phyloP scores from a whole-genome alignment of 1,140 invertebrate genomes.

The Drosophila busckii region DNA sequence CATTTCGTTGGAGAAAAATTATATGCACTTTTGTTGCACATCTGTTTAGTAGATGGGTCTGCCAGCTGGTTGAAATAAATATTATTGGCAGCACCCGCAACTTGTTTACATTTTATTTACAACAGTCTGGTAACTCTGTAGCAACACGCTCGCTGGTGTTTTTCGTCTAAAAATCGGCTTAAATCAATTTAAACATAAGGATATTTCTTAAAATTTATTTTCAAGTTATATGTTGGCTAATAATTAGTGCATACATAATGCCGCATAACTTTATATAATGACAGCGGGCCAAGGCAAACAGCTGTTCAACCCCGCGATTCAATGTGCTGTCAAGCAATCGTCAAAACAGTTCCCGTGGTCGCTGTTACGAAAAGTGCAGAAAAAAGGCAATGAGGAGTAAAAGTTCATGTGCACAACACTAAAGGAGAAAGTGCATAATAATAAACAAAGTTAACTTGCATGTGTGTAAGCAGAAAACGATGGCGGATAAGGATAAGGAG shows the following conservation, averaged over 20 bases:
- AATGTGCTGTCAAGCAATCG: constrained; percentile 51
- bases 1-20: constrained; percentile 24
- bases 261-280: too few species aligned
- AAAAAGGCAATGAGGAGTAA: constrained; percentile 39
- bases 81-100: not conserved
- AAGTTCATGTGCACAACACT: constrained; percentile 6
- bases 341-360: constrained; percentile 50
- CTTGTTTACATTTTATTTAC: constrained; percentile 9
- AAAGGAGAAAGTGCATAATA: constrained; percentile 13
- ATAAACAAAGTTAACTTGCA: constrained; percentile 12
- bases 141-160: not conserved
- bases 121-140: constrained; percentile 10
- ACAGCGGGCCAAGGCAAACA: too few species aligned
- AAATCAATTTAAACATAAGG: not conserved
- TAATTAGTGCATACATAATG: too few species aligned
- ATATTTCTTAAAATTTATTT: too few species aligned
- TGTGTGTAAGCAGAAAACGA: constrained; percentile 37
- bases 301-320: constrained; percentile 7
- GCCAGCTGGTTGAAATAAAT: not conserved
- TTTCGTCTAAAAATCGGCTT: not conserved
- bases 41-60: constrained; percentile 16
- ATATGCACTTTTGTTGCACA: constrained; percentile 19
- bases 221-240: too few species aligned
- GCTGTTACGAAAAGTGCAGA: constrained; percentile 26
- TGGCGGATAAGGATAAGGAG: constrained; percentile 56